phyloP scores from a whole-genome alignment of 2,113 vertebrate species.

The Gallinago media region DNA sequence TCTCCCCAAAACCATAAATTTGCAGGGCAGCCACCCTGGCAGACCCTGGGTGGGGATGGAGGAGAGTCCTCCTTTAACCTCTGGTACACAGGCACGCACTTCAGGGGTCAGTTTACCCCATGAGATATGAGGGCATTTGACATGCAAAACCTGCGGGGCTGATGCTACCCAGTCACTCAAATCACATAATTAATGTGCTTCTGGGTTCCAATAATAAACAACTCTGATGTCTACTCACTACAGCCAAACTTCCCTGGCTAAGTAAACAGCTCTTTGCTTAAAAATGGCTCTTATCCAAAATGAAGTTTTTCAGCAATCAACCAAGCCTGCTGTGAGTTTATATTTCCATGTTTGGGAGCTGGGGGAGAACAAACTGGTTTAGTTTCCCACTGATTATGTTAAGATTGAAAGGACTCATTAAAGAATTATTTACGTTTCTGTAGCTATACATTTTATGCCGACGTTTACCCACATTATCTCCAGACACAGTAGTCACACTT shows the following conservation, averaged over 20 bases:
- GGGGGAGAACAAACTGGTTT: background rate
- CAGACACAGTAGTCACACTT: conserved; percentile 2
- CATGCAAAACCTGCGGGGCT: background rate
- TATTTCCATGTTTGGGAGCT: background rate
- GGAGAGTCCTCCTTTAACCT: conserved; percentile 48
- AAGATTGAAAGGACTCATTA: conserved; percentile 19
- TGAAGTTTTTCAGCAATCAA: background rate
- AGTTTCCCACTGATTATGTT: background rate
- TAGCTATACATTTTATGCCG: background rate
- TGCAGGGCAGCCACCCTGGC: background rate
- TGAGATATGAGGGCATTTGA: conserved; percentile 27
- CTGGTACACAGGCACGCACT: background rate
- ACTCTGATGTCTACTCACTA: conserved; percentile 23
- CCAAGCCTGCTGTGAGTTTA: conserved; percentile 8
- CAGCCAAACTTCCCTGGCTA: conserved; percentile 26
- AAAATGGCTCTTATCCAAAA: conserved; percentile 41
- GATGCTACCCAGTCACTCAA: conserved; percentile 69
- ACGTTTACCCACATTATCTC: background rate
- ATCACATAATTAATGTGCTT: conserved; percentile 67
- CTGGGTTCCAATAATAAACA: conserved; percentile 75
- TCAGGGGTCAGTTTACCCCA: conserved; percentile 58
- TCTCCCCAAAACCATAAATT: conserved; percentile 43
- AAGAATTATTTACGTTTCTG: conserved; percentile 25
- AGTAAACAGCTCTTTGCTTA: conserved; percentile 33
- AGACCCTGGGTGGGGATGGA: conserved; percentile 33